Conservation (phyloP, 2,888 invertebrate species). For the Falcaria lacertinaria region DNA sequence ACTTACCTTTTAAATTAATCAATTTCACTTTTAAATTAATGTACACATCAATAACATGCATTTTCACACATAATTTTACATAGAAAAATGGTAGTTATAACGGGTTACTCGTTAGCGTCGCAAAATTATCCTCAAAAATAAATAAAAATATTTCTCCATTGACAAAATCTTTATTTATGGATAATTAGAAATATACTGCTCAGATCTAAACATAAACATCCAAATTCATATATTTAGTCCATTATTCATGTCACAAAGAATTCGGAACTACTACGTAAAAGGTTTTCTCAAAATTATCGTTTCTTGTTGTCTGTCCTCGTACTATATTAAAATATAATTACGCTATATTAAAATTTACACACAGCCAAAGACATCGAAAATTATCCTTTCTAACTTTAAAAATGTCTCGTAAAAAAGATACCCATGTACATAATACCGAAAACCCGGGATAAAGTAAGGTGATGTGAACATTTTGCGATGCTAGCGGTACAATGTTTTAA, state of each 20-base stretch:
- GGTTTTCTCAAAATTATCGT: conserved; percentile 71
- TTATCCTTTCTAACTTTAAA: conserved; percentile 69
- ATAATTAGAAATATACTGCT: conserved; percentile 65
- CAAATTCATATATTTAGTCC: conserved; percentile 53
- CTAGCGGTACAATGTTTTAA: conserved; percentile 62
- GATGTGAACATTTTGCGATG: conserved; percentile 81
- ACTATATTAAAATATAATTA: conserved; percentile 31
- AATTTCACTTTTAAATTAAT: background rate
- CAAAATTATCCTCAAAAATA: conserved; percentile 48
- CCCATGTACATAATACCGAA: conserved; percentile 54
- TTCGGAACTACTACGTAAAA: conserved; percentile 59
- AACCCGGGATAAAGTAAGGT: conserved; percentile 58
- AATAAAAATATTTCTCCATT: conserved; percentile 52
- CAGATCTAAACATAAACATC: conserved; percentile 73
- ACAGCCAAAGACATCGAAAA: conserved; percentile 78
- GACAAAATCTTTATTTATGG: conserved; percentile 74
- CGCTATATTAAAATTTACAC: conserved; percentile 70
- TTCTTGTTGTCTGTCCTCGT: conserved; percentile 35
- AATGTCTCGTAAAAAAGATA: conserved; percentile 53
- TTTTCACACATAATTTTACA: conserved; percentile 23
- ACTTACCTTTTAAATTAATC: conserved; percentile 15
- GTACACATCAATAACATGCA: background rate
- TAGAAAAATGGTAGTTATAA: conserved; percentile 72
- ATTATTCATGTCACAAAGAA: conserved; percentile 56
- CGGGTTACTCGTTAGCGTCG: conserved; percentile 55